Percentiles rank a stretch among this genome's conserved stretches.
Conservation (phyloP, 2,888 invertebrate genomes). For the Anoncus sp. region DNA sequence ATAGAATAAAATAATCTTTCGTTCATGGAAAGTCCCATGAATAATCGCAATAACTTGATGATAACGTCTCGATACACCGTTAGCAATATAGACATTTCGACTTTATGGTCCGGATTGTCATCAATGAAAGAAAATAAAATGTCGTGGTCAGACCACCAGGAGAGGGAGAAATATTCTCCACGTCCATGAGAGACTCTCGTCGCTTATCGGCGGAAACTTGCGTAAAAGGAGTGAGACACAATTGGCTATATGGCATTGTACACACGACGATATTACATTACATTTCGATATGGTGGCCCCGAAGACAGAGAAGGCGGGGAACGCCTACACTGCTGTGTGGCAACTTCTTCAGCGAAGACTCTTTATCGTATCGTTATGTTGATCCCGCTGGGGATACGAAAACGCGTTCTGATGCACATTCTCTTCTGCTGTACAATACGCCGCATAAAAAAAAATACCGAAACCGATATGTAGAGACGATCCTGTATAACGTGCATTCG, state of each 20-base stretch:
- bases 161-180: constrained; percentile 40
- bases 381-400: constrained; percentile 57
- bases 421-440: constrained; percentile 24
- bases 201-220: constrained; percentile 58
- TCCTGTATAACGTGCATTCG: constrained; percentile 20
- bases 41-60: constrained; percentile 37
- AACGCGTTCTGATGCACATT: constrained; percentile 51
- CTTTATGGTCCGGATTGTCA: constrained; percentile 47
- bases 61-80: constrained; percentile 56
- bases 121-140: constrained; percentile 38
- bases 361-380: constrained; percentile 61
- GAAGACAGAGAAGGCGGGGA: constrained; percentile 50
- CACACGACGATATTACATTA: constrained; percentile 49
- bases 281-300: constrained; percentile 59
- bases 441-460: constrained; percentile 7
- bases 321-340: constrained; percentile 51
- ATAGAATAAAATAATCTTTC: constrained; percentile 52
- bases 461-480: constrained; percentile 38
- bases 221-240: constrained; percentile 30
- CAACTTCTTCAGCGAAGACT: constrained; percentile 40
- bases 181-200: constrained; percentile 24
- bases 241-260: constrained; percentile 51
- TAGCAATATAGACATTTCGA: constrained; percentile 51
- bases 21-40: constrained; percentile 20
- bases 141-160: constrained; percentile 20